Base-by-base conservation (phyloP, 2,888 invertebrate species). In the Therioaphis trifolii region DNA sequence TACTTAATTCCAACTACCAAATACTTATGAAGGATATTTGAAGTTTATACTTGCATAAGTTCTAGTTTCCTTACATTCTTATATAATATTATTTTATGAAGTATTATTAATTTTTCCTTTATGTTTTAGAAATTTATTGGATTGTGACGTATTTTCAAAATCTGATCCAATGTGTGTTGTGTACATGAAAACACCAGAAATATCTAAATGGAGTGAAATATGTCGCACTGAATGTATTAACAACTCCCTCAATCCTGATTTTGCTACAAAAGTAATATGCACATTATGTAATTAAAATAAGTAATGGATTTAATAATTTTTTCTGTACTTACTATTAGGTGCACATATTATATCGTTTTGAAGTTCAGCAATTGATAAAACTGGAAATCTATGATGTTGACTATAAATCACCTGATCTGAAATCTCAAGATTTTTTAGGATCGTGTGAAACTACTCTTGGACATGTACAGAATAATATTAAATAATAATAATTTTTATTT, bases 91-190 rank as follows among this genome's bases (percentile, higher is more conserved):
- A 3, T 58, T 58, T 58, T 11, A 24, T 2, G 18, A n/a, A 55
- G 21, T 12, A n/a, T 52, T 52, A n/a, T 18, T 52, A n/a, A 15
- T 71, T 68, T 58, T 61, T 52, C 35, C 75, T 14, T 86, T n/a
- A n/a, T n/a, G n/a, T n/a, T 86, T 15, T 87, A 91, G 91, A 85
- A 89, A 90, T 85, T 86, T 91, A 24, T 86, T 88, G 77, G 90
- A 91, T 85, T 88, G 88, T 86, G 91, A 91, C 88, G 87, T 90
- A 2, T 88, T 91, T 82, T 91, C 91, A 0, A 91, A 91, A 87
- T 91, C 91, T 27, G 91, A 91, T 87, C 91, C 91, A 2, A 88
- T 91, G 88, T 90, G 90, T 88, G 89, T 89, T 4, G 87, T 89
- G 1, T 89, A 88, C 85, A 86, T 88, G 75, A 88, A 89, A 85